Conservation (phyloP, 2,888 invertebrate genomes). For the Athrips mouffetella region DNA sequence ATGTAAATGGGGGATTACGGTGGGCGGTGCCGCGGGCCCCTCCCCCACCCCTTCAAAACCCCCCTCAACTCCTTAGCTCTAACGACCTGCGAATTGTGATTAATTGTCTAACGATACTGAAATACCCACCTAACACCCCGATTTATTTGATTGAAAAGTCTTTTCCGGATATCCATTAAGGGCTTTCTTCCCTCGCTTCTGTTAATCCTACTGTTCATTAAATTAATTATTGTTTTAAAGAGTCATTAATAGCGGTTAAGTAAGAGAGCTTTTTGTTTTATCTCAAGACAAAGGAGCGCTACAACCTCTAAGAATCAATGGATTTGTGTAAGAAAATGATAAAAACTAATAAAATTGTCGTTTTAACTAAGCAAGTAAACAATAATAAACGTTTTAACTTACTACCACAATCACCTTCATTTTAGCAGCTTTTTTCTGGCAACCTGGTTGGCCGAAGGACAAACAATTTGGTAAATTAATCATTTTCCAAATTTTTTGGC, state of each 20-base stretch:
- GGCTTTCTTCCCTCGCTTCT: conserved; percentile 31
- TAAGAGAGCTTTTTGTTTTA: neutral
- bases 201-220: conserved; percentile 28
- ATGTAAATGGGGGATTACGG: conserved; percentile 78
- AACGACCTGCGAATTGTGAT: conserved; percentile 69
- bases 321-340: no score
- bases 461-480: no score
- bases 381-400: no score
- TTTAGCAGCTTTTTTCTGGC: no score
- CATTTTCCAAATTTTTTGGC: no score
- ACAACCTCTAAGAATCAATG: no score
- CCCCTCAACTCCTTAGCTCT: conserved; percentile 48
- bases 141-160: conserved; percentile 68
- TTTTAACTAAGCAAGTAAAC: no score
- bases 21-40: conserved; percentile 69
- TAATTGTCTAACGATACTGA: conserved; percentile 57
- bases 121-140: conserved; percentile 51
- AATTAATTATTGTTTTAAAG: conserved; percentile 19
- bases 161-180: conserved; percentile 55
- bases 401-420: no score
- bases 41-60: conserved; percentile 62
- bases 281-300: neutral
- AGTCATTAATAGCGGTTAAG: neutral
- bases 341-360: no score
- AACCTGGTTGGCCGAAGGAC: no score